Evolutionary conservation across 2,113 vertebrate species (phyloP), one percentile per base, ranked within the genome.

Genomic region (Sphaerodactylus townsendi): DNA sequence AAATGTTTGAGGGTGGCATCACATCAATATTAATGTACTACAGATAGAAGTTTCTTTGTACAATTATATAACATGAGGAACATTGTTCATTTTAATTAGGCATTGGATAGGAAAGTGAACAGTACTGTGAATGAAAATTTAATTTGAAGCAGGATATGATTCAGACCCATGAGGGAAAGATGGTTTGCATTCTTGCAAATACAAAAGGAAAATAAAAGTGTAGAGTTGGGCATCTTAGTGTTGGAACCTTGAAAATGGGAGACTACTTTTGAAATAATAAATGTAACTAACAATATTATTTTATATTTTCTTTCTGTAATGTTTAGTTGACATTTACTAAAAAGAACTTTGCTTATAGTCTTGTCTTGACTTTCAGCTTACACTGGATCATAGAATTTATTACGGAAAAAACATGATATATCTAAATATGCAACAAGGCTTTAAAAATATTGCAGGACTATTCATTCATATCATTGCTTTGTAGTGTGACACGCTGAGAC

Each of bases 401-500:
- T 78, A 19, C n/a, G n/a, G 78, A 74, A 14, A 53, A 91, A 44
- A 17, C 77, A 5, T 30, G 79, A 84, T 7, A 50, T 17, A 39
- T 13, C 25, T 41, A 64, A 89, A 85, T 85, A 80, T 83, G 10
- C 13, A 87, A 13, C 10, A 50, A 19, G 81, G 33, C 23, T 71
- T 30, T 15, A 30, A 69, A 80, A 50, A 66, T 37, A 66, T 91
- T 84, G 76, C 70, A 85, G 59, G 41, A 82, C 84, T 1, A 1
- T 90, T 91, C 88, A 1, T 90, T 91, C 88, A 33, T 85, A 53
- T 86, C 17, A 56, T 93, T 93, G 89, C 83, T 90, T 64, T 92
- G 50, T 91, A 77, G 69, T 90, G 35, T 94, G 92, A 90, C 92
- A 93, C 84, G 84, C 56, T 81, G 83, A 90, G 78, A 85, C 86